Evolutionary conservation across 2,888 invertebrate genomes (phyloP).

Genomic region (Blastobasis adustella): DNA sequence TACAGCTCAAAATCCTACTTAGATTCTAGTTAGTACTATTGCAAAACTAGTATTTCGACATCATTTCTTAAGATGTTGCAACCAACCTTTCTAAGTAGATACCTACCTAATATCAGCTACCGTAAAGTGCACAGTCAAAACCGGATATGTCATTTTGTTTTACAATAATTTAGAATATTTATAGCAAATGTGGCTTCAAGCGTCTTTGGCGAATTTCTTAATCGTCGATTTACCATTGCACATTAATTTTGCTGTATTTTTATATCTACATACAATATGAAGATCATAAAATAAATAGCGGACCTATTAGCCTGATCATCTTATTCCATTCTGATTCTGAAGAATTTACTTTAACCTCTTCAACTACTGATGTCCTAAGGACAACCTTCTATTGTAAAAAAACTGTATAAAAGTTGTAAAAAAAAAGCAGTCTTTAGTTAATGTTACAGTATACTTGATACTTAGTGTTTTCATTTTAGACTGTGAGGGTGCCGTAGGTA

Average conservation of each 20-base stretch:
- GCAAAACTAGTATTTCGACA: too few relatives aligned
- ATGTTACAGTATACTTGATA: slow-evolving; percentile 1
- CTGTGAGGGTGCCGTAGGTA: not conserved
- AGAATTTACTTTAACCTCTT: slow-evolving; percentile 1
- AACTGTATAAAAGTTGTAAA: slow-evolving; percentile 16
- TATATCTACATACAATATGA: not conserved
- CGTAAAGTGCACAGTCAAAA: too few relatives aligned
- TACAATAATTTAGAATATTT: slow-evolving; percentile 46
- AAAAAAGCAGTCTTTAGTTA: slow-evolving; percentile 25
- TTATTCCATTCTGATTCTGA: not conserved
- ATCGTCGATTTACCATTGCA: not conserved
- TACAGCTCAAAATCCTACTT: slow-evolving; percentile 13
- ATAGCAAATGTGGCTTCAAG: slow-evolving; percentile 43
- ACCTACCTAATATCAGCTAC: too few relatives aligned
- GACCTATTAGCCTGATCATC: not conserved
- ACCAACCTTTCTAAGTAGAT: too few relatives aligned
- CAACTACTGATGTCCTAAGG: slow-evolving; percentile 16
- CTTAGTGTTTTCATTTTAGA: not conserved
- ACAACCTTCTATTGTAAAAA: slow-evolving; percentile 24
- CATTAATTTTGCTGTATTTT: not conserved
- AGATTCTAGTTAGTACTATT: slow-evolving; percentile 15
- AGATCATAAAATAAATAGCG: too few relatives aligned
- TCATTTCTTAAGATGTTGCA: too few relatives aligned
- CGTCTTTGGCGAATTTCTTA: slow-evolving; percentile 9
- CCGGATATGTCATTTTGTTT: slow-evolving; percentile 28